Evolutionary conservation across 2,113 vertebrate genomes (phyloP).

Genomic region (Phrynosoma platyrhinos): DNA sequence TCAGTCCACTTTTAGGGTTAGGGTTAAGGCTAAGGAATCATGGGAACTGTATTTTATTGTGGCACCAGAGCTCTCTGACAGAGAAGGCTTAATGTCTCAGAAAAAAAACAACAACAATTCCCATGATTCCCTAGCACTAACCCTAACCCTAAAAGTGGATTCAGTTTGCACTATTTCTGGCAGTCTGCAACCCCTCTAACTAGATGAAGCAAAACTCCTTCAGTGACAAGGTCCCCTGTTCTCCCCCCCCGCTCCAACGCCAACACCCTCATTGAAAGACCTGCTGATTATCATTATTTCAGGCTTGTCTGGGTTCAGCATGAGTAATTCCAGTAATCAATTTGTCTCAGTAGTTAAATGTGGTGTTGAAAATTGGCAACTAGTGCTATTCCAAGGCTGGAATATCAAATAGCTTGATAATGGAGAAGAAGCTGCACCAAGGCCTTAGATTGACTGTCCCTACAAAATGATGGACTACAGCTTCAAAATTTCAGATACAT

Average conservation of each 20-base stretch:
- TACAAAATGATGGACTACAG: conserved; percentile 29
- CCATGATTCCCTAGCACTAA: too few relatives aligned
- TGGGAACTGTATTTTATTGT: too few relatives aligned
- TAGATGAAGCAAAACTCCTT: neutral
- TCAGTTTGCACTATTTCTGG: too few relatives aligned
- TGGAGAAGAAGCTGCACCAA: neutral
- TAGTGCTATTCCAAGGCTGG: conserved; percentile 10
- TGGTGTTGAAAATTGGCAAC: conserved; percentile 11
- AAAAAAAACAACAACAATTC: too few relatives aligned
- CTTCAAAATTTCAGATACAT: conserved; percentile 20
- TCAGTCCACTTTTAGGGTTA: too few relatives aligned
- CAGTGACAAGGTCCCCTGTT: neutral
- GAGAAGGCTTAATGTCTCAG: too few relatives aligned
- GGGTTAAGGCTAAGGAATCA: too few relatives aligned
- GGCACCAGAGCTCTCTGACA: too few relatives aligned
- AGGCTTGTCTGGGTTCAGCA: conserved; percentile 10
- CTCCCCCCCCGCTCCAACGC: neutral
- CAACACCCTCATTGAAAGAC: neutral
- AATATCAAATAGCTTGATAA: conserved; percentile 20
- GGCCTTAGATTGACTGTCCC: neutral
- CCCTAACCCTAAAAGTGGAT: too few relatives aligned
- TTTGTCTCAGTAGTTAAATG: conserved; percentile 12
- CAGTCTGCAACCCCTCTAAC: too few relatives aligned
- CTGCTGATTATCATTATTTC: conserved; percentile 14
- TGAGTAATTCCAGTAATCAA: conserved; percentile 11